Conservation (phyloP, 2,797 vertebrate genomes). For the Macroramphosus scolopax region DNA sequence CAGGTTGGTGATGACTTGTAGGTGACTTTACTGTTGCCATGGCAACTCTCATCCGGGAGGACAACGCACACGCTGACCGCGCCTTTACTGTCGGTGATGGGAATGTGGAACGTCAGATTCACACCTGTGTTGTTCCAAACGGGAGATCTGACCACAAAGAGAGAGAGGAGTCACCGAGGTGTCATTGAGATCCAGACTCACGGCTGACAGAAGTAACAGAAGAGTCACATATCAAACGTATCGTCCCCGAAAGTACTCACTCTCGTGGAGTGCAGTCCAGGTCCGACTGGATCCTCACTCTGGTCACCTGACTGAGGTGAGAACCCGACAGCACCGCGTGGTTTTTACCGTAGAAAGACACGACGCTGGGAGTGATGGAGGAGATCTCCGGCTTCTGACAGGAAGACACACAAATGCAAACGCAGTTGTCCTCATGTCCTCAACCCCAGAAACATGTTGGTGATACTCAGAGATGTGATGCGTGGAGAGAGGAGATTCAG, state of each 20-base stretch:
- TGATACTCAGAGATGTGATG: neutral
- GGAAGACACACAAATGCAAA: slow-evolving; percentile 11
- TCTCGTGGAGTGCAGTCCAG: slow-evolving; percentile 77
- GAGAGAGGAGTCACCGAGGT: neutral
- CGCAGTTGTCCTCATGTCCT: neutral
- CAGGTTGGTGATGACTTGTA: slow-evolving; percentile 84
- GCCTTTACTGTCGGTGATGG: slow-evolving; percentile 77
- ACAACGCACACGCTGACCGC: slow-evolving; percentile 78
- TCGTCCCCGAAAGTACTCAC: slow-evolving; percentile 74
- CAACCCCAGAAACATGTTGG: neutral
- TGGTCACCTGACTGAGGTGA: slow-evolving; percentile 79
- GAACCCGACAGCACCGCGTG: slow-evolving; percentile 77
- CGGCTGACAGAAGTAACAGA: too few relatives aligned
- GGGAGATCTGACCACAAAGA: slow-evolving; percentile 75
- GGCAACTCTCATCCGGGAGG: slow-evolving; percentile 77
- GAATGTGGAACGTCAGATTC: slow-evolving; percentile 83
- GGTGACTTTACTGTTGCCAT: slow-evolving; percentile 64
- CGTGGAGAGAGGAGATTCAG: neutral
- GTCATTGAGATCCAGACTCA: too few relatives aligned
- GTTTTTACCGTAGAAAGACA: slow-evolving; percentile 85
- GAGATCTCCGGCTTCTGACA: slow-evolving; percentile 75
- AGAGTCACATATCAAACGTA: too few relatives aligned
- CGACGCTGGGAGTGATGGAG: slow-evolving; percentile 77
- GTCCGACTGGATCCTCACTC: slow-evolving; percentile 78
- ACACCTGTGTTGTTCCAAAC: slow-evolving; percentile 76